Evolutionary conservation across 2,113 vertebrate species (phyloP).

Genomic region (Hemiscyllium ocellatum): DNA sequence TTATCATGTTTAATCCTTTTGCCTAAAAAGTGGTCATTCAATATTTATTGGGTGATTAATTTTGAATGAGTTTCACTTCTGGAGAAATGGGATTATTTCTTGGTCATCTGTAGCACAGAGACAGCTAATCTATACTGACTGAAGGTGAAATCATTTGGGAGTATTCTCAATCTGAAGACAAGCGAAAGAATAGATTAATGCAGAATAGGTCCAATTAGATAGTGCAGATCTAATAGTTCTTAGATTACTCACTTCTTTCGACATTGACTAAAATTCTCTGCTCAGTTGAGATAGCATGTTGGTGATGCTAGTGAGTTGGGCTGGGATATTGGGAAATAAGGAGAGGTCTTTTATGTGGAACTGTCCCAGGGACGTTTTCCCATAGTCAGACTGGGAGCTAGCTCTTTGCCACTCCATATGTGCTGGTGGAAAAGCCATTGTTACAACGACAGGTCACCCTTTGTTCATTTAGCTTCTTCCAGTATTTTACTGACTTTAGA

Average conservation of each 20-base stretch:
- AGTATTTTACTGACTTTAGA: neutral
- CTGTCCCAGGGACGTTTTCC: neutral
- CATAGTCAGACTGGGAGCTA: neutral
- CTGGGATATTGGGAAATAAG: neutral
- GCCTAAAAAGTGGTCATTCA: slow-evolving; percentile 22
- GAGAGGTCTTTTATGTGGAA: neutral
- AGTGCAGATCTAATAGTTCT: neutral
- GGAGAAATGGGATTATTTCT: slow-evolving; percentile 23
- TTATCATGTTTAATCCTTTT: slow-evolving; percentile 11
- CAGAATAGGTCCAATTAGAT: neutral
- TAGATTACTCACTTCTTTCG: neutral
- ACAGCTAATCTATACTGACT: slow-evolving; percentile 14
- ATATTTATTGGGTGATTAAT: slow-evolving; percentile 30
- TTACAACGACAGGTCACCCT: neutral
- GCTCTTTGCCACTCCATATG: neutral
- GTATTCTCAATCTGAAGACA: neutral
- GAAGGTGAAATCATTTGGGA: no score
- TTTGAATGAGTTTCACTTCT: slow-evolving; percentile 13
- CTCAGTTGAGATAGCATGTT: no score
- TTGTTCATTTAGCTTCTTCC: neutral
- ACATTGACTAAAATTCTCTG: neutral
- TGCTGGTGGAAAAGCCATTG: neutral
- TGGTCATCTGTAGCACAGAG: neutral
- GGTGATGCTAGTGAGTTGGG: no score
- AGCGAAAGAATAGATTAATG: neutral